Base-by-base conservation (phyloP, 2,797 vertebrate genomes). In the Tolypeutes matacus region DNA sequence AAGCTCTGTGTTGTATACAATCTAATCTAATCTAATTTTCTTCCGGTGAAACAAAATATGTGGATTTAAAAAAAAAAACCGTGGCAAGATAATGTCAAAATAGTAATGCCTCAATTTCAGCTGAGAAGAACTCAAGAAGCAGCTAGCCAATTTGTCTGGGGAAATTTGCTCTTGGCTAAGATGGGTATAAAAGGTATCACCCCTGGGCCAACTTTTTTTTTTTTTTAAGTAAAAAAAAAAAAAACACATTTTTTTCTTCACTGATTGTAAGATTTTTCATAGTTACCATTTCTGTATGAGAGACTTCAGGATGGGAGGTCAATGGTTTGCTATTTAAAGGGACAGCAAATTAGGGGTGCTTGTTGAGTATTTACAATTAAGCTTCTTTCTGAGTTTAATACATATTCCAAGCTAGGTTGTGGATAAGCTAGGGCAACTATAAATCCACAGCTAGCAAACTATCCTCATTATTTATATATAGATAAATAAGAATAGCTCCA, bases 11-110 rank as follows among this genome's bases (percentile, higher is more conserved):
- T 95, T 98, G 96, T 97, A 97, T 85, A 97, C 95, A 98, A 97
- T 89, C 91, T 98, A 98, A 98, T 98, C 96, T 97, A 97, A 98
- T 98, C 94, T 96, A 91, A 62, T 98, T 98, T 98, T 96, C 97
- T 96, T 95, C 87, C 81, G 93, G 85, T 56, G 94, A 98, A 98
- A 94, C 92, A 96, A 97, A 97, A 95, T 96, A 83, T n/a, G 20
- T 94, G 97, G 82, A 95, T 96, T 93, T 31, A 92, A 94, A 96
- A 96, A 95, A 72, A 95, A 72, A 72, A 73, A 56, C 10, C 82
- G 86, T 90, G 96, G 95, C 39, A 82, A 97, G 97, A 97, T 98
- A 98, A 97, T 95, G 95, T 95, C 97, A 97, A 18, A 95, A 96
- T 81, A 97, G 93, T 96, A 94, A 80, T 96, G 76, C 92, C 94